These are phyloP conservation scores for Eulemur macaco DNA, from an alignment of 2,113 vertebrate genomes.

Conservation along the genomic window DNA sequence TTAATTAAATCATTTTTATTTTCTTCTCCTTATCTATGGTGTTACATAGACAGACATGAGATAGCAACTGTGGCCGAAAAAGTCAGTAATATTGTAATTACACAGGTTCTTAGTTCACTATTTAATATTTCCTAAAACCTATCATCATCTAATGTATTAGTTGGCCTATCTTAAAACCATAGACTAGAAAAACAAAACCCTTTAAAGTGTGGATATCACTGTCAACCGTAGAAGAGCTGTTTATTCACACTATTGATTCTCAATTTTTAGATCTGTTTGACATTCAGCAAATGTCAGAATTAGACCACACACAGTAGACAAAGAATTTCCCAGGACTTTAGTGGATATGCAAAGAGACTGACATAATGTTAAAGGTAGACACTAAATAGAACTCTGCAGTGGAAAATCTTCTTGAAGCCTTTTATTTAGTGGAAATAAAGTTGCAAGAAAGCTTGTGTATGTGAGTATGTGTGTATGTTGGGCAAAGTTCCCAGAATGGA, in stretches of 20 bases:
- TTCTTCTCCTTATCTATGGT: not conserved
- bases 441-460: not conserved
- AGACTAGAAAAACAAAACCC: not conserved
- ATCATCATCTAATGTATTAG: not conserved
- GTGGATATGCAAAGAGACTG: not conserved
- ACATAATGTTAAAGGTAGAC: not conserved
- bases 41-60: not conserved
- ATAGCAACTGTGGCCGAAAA: not conserved
- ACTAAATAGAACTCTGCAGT: not conserved
- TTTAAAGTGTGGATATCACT: not conserved
- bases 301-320: not conserved
- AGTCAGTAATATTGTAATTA: not conserved
- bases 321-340: not conserved
- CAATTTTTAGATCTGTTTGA: not conserved
- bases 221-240: not conserved
- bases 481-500: not conserved
- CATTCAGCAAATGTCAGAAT: not conserved
- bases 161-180: not conserved
- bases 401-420: not conserved
- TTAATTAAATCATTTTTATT: slow-evolving; percentile 18
- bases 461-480: not conserved
- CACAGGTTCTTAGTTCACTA: not conserved
- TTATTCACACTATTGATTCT: not conserved
- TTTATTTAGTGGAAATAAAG: not conserved
- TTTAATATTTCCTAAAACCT: not conserved